Evolutionary conservation across 2,797 vertebrate species (phyloP), one percentile per base, ranked within the genome.

Genomic region (Gorsachius magnificus): DNA sequence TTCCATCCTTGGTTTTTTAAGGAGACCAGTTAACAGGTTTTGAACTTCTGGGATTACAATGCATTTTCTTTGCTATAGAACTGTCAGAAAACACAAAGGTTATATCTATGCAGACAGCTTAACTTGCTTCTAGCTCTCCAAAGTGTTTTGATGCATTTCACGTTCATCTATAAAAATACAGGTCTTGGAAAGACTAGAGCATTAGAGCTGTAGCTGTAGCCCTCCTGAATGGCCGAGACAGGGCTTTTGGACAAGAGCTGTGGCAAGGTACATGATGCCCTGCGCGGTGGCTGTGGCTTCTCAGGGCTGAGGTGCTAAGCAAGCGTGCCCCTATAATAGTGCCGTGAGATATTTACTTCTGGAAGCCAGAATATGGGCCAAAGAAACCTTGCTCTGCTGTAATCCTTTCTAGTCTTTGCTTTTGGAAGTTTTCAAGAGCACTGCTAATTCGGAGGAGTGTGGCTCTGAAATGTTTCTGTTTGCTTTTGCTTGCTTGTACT

Each of bases 81-180:
- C 71, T 93, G 84, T 96, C 87, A 94, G 64, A 89, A 96, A 83
- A 95, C 64, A 78, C 65, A 86, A 94, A 69, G 61, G 71, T 91
- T 95, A 9, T 92, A 74, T 94, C 90, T 90, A 2, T 91, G 65
- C 89, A 91, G 84, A 72, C 84, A 92, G 84, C 57, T 95, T 94
- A 93, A 92, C 78, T 94, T 91, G 45, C 78, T 92, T 81, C 82
- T 71, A 68, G 78, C 56, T 83, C 60, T 91, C 61, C 60, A 16
- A 64, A 91, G 87, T 92, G 60, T 79, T 85, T 93, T 75, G 88
- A 71, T 65, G 93, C 50, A 64, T 95, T 89, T 94, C n/a, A 15
- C 20, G 26, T 90, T 93, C 87, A 87, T 13, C 68, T 83, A n/a
- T 63, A 91, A 78, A 82, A 93, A 92, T 68, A 33, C 36, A 64